Percentiles rank a stretch among this genome's conserved stretches.
These are phyloP conservation scores for Trachelus iudaicus DNA, from an alignment of 2,888 invertebrate species.

Conservation along the genomic window DNA sequence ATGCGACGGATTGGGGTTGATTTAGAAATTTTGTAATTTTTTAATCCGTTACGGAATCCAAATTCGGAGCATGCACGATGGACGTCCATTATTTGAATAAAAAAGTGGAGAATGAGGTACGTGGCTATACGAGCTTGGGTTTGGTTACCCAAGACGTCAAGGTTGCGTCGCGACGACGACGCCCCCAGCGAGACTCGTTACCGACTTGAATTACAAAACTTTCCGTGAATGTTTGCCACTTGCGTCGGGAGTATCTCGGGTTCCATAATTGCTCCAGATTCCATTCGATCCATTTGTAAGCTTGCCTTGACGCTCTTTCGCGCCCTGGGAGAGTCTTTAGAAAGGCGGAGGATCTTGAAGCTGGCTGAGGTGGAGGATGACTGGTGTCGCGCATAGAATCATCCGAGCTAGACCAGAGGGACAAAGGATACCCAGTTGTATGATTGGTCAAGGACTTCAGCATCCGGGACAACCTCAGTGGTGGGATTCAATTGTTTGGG, in stretches of 20 bases:
- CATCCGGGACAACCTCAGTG: slow-evolving; percentile 33
- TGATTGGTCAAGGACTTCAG: slow-evolving; percentile 37
- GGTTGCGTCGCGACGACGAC: no score
- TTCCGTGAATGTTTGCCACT: not conserved
- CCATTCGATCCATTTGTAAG: slow-evolving; percentile 14
- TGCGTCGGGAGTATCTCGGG: not conserved
- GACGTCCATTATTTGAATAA: no score
- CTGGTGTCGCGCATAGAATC: no score
- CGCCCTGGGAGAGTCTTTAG: not conserved
- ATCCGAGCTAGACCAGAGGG: not conserved
- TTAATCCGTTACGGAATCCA: no score
- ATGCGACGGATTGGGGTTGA: no score
- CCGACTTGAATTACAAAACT: slow-evolving; percentile 2
- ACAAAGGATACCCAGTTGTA: slow-evolving; percentile 40
- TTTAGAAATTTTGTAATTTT: no score
- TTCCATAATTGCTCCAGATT: slow-evolving; percentile 12
- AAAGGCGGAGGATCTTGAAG: no score
- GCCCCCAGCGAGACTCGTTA: not conserved
- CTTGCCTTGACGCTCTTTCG: not conserved
- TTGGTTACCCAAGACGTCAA: slow-evolving; percentile 1
- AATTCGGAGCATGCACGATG: no score
- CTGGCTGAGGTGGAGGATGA: no score
- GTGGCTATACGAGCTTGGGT: not conserved
- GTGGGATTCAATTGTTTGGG: slow-evolving; percentile 12
- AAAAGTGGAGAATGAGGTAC: no score